Conservation (phyloP, 2,113 vertebrate genomes). For the Chiloscyllium plagiosum region DNA sequence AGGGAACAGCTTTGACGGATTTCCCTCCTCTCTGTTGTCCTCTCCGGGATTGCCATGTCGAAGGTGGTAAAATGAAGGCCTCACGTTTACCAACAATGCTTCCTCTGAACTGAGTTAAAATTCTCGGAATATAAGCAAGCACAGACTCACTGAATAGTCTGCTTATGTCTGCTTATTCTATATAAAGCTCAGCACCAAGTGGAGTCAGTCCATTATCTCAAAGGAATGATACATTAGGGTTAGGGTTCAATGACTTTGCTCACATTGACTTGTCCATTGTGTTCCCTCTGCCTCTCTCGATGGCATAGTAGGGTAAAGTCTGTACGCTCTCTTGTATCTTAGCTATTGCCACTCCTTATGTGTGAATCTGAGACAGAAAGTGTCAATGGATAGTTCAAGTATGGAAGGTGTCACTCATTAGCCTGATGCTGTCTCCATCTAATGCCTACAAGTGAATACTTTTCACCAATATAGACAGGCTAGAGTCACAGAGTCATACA, state of each 20-base stretch:
- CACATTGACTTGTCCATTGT: background rate
- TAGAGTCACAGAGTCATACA: background rate
- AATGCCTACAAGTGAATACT: background rate
- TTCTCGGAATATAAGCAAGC: background rate
- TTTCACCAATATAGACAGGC: background rate
- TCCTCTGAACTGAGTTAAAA: background rate
- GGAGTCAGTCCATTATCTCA: background rate
- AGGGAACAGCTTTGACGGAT: background rate
- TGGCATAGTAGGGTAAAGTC: background rate
- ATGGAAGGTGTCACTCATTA: background rate
- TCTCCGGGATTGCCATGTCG: background rate
- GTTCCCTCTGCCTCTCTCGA: background rate
- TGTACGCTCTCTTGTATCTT: background rate
- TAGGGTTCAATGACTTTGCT: background rate
- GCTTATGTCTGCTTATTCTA: background rate
- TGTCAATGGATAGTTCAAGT: background rate
- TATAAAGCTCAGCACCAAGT: background rate
- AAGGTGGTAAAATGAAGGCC: background rate
- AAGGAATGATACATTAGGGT: background rate
- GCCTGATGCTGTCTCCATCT: background rate
- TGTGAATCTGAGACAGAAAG: background rate
- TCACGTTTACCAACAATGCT: background rate
- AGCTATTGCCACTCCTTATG: background rate
- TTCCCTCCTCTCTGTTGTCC: background rate
- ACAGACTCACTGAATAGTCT: background rate